Conservation (phyloP, 2,888 invertebrate species). For the Mechanitis messenoides region DNA sequence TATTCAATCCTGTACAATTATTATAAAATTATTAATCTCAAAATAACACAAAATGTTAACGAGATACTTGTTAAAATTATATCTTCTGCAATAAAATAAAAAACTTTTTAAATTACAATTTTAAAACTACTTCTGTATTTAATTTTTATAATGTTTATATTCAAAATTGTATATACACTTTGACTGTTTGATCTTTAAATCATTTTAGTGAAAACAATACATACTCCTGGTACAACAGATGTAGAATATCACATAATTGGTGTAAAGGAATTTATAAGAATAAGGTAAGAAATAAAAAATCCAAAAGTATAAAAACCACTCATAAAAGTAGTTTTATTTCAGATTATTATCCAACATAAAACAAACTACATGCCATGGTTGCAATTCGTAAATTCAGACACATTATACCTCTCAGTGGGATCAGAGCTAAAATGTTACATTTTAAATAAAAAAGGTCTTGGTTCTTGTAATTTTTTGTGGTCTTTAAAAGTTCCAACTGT, state of each 20-base stretch:
- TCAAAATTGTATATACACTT: too few species aligned
- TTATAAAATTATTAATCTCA: too few species aligned
- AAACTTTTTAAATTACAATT: too few species aligned
- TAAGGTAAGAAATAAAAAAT: constrained; percentile 35
- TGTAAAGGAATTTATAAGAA: constrained; percentile 51
- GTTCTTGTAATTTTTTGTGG: constrained; percentile 46
- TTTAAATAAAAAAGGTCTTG: constrained; percentile 43
- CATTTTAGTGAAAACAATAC: constrained; percentile 32
- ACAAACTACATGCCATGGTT: constrained; percentile 68
- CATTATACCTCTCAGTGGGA: constrained; percentile 50
- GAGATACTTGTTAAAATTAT: too few species aligned
- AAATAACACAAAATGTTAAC: too few species aligned
- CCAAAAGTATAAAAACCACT: background rate
- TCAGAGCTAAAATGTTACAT: constrained; percentile 50
- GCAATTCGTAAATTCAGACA: constrained; percentile 44
- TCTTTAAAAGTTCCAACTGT: constrained; percentile 51
- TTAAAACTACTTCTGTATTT: too few species aligned
- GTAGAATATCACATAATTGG: constrained; percentile 62
- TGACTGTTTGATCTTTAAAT: constrained; percentile 16
- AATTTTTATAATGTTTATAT: too few species aligned
- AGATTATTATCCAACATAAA: constrained; percentile 50
- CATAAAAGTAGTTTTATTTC: constrained; percentile 29
- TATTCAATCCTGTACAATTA: too few species aligned
- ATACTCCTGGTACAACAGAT: constrained; percentile 46
- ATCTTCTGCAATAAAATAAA: too few species aligned